Evolutionary conservation across 1,140 invertebrate genomes (phyloP).

Genomic region (Drosophila kepulauana): DNA sequence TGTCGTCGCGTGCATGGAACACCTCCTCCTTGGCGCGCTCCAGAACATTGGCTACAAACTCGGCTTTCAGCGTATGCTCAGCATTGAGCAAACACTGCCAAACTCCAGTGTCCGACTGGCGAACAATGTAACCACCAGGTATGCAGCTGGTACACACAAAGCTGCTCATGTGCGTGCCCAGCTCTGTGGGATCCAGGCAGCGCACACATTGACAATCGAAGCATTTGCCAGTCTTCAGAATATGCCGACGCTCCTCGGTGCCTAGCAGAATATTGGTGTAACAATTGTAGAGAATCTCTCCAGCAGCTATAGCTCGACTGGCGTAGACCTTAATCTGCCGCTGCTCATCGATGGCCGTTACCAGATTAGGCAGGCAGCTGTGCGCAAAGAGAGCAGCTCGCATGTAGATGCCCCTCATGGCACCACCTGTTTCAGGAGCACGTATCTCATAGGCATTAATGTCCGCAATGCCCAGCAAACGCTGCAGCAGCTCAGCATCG

Average conservation of each 20-base stretch:
- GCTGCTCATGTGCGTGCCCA: constrained; percentile 89
- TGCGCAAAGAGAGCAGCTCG: constrained; percentile 89
- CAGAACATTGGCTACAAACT: constrained; percentile 66
- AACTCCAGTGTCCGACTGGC: constrained; percentile 32
- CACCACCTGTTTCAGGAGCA: constrained; percentile 84
- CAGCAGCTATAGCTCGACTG: constrained; percentile 87
- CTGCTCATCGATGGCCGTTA: constrained; percentile 88
- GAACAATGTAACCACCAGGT: constrained; percentile 58
- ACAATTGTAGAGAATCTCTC: constrained; percentile 89
- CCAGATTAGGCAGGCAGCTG: constrained; percentile 88
- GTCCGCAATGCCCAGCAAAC: constrained; percentile 88
- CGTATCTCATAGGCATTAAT: constrained; percentile 90
- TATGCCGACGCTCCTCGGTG: constrained; percentile 87
- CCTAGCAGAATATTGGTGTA: constrained; percentile 91
- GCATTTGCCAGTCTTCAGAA: constrained; percentile 89
- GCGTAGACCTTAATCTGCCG: constrained; percentile 88
- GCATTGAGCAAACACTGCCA: constrained; percentile 73
- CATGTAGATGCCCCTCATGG: constrained; percentile 88
- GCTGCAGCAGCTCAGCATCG: constrained; percentile 87
- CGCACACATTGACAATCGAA: constrained; percentile 89
- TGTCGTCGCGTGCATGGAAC: constrained; percentile 81
- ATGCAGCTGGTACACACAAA: constrained; percentile 87
- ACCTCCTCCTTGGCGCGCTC: constrained; percentile 85
- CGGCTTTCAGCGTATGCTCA: constrained; percentile 56
- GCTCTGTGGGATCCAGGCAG: constrained; percentile 89